Percentiles rank a stretch among this genome's conserved stretches.
Evolutionary conservation across 1,140 invertebrate species (phyloP).

Genomic region (Magallana ariakensis): DNA sequence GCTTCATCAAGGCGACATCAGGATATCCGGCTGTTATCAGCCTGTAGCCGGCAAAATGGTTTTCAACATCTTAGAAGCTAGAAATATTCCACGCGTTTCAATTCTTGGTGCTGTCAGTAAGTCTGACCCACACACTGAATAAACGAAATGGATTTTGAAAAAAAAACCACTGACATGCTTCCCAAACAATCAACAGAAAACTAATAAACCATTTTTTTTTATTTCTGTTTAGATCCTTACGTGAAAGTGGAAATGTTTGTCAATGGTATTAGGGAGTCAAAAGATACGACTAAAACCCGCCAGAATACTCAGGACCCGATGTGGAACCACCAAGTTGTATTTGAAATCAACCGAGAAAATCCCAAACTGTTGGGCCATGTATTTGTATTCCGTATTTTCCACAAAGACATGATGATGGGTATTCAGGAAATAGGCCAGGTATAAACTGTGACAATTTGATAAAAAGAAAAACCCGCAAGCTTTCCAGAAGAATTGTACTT

Average conservation of each 20-base stretch:
- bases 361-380: constrained; percentile 76
- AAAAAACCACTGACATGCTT: no score
- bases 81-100: constrained; percentile 73
- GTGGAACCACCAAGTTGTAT: constrained; percentile 75
- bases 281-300: constrained; percentile 75
- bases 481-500: no score
- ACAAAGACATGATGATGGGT: constrained; percentile 78
- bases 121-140: constrained; percentile 44
- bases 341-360: constrained; percentile 77
- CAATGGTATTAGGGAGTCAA: constrained; percentile 74
- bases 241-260: constrained; percentile 78
- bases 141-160: no score
- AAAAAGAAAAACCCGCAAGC: neutral
- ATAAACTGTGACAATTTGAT: neutral
- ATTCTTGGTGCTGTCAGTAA: constrained; percentile 76
- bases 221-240: constrained; percentile 70
- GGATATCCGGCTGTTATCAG: constrained; percentile 76
- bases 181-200: neutral
- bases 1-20: constrained; percentile 77
- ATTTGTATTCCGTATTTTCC: constrained; percentile 75
- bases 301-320: constrained; percentile 76
- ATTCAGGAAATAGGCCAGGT: constrained; percentile 77
- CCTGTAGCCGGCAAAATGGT: constrained; percentile 78
- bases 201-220: neutral
- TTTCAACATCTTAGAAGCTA: constrained; percentile 75